A percentile compares a stretch with the other conserved stretches of the same genome.
Evolutionary conservation across 2,797 vertebrate species (phyloP).

Genomic region (Danio choprae): DNA sequence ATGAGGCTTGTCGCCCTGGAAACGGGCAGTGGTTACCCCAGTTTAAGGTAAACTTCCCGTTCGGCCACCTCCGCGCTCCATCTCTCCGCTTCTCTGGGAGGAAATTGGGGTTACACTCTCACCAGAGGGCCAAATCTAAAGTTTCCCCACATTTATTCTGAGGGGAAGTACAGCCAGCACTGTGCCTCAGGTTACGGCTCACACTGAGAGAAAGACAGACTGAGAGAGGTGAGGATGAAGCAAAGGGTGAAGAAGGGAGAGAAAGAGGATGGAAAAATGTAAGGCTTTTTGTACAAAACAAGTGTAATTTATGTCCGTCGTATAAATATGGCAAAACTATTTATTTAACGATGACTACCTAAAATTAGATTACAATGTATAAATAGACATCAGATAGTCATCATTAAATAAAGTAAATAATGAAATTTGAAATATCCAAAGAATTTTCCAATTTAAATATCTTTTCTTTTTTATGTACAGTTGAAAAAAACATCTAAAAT

Average conservation of each 20-base stretch:
- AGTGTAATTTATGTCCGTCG: neutral
- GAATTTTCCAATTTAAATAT: too few relatives aligned
- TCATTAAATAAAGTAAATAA: too few relatives aligned
- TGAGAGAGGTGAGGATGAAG: conserved; percentile 22
- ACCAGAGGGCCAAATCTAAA: conserved; percentile 54
- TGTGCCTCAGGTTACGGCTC: conserved; percentile 41
- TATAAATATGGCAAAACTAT: neutral
- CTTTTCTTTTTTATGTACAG: too few relatives aligned
- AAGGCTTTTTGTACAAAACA: neutral
- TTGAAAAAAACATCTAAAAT: too few relatives aligned
- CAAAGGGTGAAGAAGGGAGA: neutral
- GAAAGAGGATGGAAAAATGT: neutral
- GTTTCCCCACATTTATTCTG: conserved; percentile 52
- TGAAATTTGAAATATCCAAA: too few relatives aligned
- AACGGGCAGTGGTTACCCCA: conserved; percentile 49
- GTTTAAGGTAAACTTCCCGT: conserved; percentile 38
- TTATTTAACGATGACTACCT: too few relatives aligned
- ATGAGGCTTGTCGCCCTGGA: conserved; percentile 38
- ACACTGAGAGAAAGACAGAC: conserved; percentile 1
- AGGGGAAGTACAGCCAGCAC: conserved; percentile 29
- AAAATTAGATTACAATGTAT: too few relatives aligned
- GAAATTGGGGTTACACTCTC: conserved; percentile 48
- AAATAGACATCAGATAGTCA: too few relatives aligned
- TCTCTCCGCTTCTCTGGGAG: conserved; percentile 41
- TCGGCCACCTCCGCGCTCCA: conserved; percentile 24